Evolutionary conservation across 2,797 vertebrate genomes (phyloP).

Genomic region (Eutrigla gurnardus): DNA sequence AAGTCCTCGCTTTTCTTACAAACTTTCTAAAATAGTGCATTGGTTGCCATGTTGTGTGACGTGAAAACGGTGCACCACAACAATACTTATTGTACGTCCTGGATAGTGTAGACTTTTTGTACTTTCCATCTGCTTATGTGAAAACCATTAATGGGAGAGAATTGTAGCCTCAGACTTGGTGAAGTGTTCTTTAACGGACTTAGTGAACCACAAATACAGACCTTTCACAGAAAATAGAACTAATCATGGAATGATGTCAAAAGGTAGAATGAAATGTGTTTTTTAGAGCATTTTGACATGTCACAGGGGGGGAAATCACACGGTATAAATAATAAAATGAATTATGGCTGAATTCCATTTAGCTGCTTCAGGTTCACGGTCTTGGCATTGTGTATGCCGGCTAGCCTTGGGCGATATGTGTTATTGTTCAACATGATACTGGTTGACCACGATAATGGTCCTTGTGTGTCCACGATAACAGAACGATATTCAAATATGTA

Average conservation of each 20-base stretch:
- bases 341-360: not conserved
- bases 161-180: not conserved
- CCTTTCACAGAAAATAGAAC: not conserved
- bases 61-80: not conserved
- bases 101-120: not conserved
- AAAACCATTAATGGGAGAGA: not conserved
- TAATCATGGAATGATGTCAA: not conserved
- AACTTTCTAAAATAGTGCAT: constrained; percentile 64
- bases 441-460: too few species aligned
- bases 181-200: not conserved
- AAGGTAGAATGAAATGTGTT: not conserved
- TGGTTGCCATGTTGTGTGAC: constrained; percentile 6
- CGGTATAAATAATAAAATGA: not conserved
- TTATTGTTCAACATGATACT: not conserved
- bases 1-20: constrained; percentile 54
- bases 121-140: not conserved
- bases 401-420: not conserved
- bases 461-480: not conserved
- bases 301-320: not conserved
- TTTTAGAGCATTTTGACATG: not conserved
- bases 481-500: not conserved
- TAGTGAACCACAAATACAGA: not conserved
- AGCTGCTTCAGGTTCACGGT: not conserved
- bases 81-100: not conserved
- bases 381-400: not conserved